Percentiles rank a stretch among this genome's conserved stretches.
Evolutionary conservation across 2,797 vertebrate species (phyloP).

Genomic region (Synaphobranchus kaupii): DNA sequence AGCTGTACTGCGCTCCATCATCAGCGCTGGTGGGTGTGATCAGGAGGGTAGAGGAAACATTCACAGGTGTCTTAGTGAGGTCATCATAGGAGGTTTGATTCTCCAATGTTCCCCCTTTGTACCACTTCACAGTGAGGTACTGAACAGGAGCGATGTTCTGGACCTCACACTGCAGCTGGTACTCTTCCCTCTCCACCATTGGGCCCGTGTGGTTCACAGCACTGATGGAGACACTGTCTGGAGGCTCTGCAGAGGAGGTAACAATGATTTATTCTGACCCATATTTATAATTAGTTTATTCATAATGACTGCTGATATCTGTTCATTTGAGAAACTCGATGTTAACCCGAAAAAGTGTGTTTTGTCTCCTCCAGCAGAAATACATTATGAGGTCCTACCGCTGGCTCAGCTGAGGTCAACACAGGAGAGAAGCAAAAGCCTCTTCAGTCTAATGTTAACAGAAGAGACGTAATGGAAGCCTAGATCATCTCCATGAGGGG

Average conservation of each 20-base stretch:
- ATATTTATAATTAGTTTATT: background rate
- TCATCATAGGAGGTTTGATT: background rate
- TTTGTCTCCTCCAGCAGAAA: background rate
- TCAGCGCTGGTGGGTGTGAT: slow-evolving; percentile 33
- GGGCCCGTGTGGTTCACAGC: rapidly evolving
- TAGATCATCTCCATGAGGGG: background rate
- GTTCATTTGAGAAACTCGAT: background rate
- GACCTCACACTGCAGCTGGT: slow-evolving; percentile 51
- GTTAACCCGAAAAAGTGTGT: too few relatives aligned
- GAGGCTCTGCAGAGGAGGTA: slow-evolving; percentile 56
- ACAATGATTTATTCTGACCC: background rate
- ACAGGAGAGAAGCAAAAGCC: background rate
- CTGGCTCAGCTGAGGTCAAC: background rate
- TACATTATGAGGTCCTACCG: background rate
- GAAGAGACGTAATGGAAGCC: too few relatives aligned
- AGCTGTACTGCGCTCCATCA: slow-evolving; percentile 35
- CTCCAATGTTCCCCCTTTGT: slow-evolving; percentile 43
- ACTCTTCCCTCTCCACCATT: slow-evolving; percentile 33
- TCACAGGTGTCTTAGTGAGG: rapidly evolving
- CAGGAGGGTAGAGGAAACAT: rapidly evolving
- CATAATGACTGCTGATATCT: background rate
- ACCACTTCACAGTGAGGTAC: slow-evolving; percentile 52
- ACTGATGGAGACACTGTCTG: slow-evolving; percentile 55
- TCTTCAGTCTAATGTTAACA: background rate
- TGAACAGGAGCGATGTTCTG: slow-evolving; percentile 54